Evolutionary conservation across 2,113 vertebrate genomes (phyloP).

Genomic region (Plestiodon gilberti): DNA sequence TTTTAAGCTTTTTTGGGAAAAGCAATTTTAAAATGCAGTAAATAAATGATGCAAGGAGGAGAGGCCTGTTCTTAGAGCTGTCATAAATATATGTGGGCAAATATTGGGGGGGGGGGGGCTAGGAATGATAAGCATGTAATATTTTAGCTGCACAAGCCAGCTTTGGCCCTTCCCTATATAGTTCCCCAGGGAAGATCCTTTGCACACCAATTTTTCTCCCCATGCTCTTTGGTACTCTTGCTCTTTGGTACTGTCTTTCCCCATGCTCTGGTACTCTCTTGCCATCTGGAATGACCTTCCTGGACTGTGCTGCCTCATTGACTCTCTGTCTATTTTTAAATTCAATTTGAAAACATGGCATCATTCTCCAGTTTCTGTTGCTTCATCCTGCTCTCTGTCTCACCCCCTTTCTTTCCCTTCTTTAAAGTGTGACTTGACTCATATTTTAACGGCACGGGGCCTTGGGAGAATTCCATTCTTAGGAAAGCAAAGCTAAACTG

Average conservation of each 20-base stretch:
- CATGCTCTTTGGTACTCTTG: neutral
- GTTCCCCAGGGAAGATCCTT: conserved; percentile 1
- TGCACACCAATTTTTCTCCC: neutral
- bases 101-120: too few relatives aligned
- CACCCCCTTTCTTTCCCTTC: neutral
- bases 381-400: neutral
- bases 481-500: neutral
- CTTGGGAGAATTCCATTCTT: neutral
- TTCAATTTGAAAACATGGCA: conserved; percentile 21
- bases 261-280: too few relatives aligned
- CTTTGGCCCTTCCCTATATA: conserved; percentile 43
- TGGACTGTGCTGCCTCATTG: conserved; percentile 1
- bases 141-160: neutral
- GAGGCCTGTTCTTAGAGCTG: neutral
- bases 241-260: neutral
- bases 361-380: neutral
- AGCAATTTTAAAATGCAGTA: neutral
- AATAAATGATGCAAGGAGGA: neutral
- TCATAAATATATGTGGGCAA: neutral
- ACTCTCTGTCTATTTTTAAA: neutral
- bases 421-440: rapidly evolving
- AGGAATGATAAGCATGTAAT: neutral
- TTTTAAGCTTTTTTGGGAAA: neutral
- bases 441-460: neutral
- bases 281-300: conserved; percentile 22